Evolutionary conservation across 2,888 invertebrate species (phyloP).

Genomic region (Baccha elongata): DNA sequence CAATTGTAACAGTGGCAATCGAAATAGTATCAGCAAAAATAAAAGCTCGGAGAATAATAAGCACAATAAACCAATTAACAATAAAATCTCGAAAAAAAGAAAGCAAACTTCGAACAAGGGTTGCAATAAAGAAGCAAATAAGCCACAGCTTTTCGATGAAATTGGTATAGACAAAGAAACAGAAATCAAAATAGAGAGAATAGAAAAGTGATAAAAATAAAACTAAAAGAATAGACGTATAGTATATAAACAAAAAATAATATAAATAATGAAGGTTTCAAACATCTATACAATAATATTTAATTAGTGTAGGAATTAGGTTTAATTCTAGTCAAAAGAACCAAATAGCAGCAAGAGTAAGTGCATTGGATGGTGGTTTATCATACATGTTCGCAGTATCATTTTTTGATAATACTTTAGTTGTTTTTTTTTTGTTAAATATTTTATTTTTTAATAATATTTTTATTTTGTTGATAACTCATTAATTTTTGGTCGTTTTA

Average conservation of each 20-base stretch:
- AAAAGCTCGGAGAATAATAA: slow-evolving; percentile 69
- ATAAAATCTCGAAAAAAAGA: slow-evolving; percentile 74
- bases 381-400: background rate
- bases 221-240: background rate
- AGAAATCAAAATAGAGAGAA: slow-evolving; percentile 79
- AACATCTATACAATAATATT: slow-evolving; percentile 4
- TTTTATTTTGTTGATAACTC: too few relatives aligned
- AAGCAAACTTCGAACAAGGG: slow-evolving; percentile 75
- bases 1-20: slow-evolving; percentile 75
- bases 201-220: slow-evolving; percentile 74
- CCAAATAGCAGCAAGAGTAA: slow-evolving; percentile 40
- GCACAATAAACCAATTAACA: slow-evolving; percentile 20
- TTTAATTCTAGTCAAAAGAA: slow-evolving; percentile 61
- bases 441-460: too few relatives aligned
- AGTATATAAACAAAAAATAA: too few relatives aligned
- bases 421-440: background rate
- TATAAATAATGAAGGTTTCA: slow-evolving; percentile 8
- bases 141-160: slow-evolving; percentile 73
- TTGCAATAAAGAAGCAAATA: slow-evolving; percentile 55
- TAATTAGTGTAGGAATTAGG: slow-evolving; percentile 39
- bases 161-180: slow-evolving; percentile 64
- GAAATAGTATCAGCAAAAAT: slow-evolving; percentile 46
- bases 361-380: background rate
- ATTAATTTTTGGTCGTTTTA: too few relatives aligned
- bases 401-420: background rate